These are phyloP conservation scores for Cheilosia variabilis DNA, from an alignment of 2,888 invertebrate genomes.

Conservation along the genomic window DNA sequence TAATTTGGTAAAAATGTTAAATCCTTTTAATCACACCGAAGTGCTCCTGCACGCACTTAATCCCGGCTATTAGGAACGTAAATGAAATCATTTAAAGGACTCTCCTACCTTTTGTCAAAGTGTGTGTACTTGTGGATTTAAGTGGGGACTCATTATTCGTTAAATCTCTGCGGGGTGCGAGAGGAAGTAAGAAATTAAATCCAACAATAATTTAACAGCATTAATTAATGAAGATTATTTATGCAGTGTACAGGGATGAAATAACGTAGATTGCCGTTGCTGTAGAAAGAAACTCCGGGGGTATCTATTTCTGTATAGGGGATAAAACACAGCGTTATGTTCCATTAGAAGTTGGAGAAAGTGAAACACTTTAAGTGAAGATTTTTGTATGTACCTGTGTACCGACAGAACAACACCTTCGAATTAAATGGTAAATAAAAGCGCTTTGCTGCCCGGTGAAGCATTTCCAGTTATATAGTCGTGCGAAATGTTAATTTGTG, in stretches of 20 bases:
- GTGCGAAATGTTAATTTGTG: too few species aligned
- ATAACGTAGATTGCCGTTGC: slow-evolving; percentile 34
- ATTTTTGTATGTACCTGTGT: not conserved
- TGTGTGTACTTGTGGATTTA: slow-evolving; percentile 66
- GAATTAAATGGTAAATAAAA: slow-evolving; percentile 34
- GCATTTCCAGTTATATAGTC: not conserved
- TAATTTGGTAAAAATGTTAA: slow-evolving; percentile 67
- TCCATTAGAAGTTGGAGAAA: slow-evolving; percentile 16
- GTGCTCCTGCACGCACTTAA: slow-evolving; percentile 75
- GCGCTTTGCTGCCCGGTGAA: not conserved
- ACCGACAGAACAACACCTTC: slow-evolving; percentile 29
- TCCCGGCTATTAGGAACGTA: slow-evolving; percentile 74
- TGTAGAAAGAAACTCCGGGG: slow-evolving; percentile 16
- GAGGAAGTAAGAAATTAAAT: slow-evolving; percentile 69
- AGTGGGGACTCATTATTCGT: slow-evolving; percentile 71
- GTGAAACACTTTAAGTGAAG: slow-evolving; percentile 10
- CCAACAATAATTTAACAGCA: slow-evolving; percentile 75
- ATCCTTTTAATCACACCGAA: slow-evolving; percentile 75
- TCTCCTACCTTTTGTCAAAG: slow-evolving; percentile 69
- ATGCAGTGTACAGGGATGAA: slow-evolving; percentile 63
- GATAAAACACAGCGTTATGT: slow-evolving; percentile 17
- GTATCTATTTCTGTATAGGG: slow-evolving; percentile 8
- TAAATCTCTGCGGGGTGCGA: slow-evolving; percentile 57
- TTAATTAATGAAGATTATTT: slow-evolving; percentile 76
- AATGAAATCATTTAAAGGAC: slow-evolving; percentile 71